Conservation (phyloP, 2,797 vertebrate genomes). For the Chrysocyon brachyurus region DNA sequence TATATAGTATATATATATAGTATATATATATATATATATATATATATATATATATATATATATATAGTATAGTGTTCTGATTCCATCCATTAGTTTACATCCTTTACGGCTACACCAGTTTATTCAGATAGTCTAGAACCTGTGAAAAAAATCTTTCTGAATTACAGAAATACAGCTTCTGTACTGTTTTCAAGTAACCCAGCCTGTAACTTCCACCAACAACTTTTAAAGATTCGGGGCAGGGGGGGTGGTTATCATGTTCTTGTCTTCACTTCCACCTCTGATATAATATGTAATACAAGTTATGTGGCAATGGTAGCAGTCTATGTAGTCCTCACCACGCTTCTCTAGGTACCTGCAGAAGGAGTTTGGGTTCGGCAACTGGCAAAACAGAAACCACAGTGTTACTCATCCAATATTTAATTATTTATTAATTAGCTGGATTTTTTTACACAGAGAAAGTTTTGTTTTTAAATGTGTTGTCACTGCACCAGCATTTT, state of each 20-base stretch:
- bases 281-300: neutral
- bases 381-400: slow-evolving; percentile 39
- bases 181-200: neutral
- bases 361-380: neutral
- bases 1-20: too few relatives aligned
- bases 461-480: neutral
- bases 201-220: neutral
- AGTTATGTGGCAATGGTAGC: neutral
- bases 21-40: too few relatives aligned
- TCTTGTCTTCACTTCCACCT: neutral
- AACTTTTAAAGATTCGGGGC: neutral
- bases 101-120: slow-evolving; percentile 25
- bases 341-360: neutral
- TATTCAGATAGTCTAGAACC: neutral
- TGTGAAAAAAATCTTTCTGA: neutral
- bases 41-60: too few relatives aligned
- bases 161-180: neutral
- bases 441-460: neutral
- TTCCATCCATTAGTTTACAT: neutral
- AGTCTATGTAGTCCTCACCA: neutral
- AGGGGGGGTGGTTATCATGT: neutral
- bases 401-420: neutral
- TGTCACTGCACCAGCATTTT: neutral
- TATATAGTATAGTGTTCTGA: neutral
- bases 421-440: slow-evolving; percentile 9